Conservation (phyloP, 2,797 vertebrate genomes). For the Aeoliscus strigatus region DNA sequence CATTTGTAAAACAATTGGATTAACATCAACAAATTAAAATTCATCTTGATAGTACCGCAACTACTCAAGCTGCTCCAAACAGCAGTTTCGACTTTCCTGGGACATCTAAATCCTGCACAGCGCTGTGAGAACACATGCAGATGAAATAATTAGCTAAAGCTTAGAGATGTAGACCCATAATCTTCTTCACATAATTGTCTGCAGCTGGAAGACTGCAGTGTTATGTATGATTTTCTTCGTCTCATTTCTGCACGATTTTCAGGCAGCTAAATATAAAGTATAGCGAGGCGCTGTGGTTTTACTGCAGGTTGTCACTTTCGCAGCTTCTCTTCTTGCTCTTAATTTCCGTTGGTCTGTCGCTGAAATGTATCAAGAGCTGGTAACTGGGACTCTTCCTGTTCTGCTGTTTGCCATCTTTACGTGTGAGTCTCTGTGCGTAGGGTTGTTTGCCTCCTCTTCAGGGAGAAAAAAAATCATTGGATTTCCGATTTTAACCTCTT, state of each 20-base stretch:
- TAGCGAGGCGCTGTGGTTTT: conserved; percentile 10
- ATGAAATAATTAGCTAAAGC: conserved; percentile 79
- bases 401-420: conserved; percentile 14
- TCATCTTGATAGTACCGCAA: conserved; percentile 73
- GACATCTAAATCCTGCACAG: conserved; percentile 69
- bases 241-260: conserved; percentile 28
- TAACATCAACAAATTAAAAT: conserved; percentile 81
- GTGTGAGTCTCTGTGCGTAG: conserved; percentile 12
- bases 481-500: conserved; percentile 61
- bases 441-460: conserved; percentile 20
- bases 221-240: conserved; percentile 48
- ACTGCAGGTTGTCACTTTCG: conserved; percentile 17
- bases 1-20: conserved; percentile 80
- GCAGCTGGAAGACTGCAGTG: conserved; percentile 60
- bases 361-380: conserved; percentile 21
- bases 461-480: conserved; percentile 17
- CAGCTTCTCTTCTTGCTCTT: conserved; percentile 7
- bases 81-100: conserved; percentile 72
- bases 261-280: conserved; percentile 14
- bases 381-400: conserved; percentile 19
- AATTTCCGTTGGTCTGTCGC: no score
- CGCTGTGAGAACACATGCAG: conserved; percentile 69
- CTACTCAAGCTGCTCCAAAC: conserved; percentile 69
- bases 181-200: conserved; percentile 74
- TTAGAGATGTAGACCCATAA: conserved; percentile 76